These are phyloP conservation scores for Xestia sexstrigata DNA, from an alignment of 2,888 invertebrate genomes.

Conservation along the genomic window DNA sequence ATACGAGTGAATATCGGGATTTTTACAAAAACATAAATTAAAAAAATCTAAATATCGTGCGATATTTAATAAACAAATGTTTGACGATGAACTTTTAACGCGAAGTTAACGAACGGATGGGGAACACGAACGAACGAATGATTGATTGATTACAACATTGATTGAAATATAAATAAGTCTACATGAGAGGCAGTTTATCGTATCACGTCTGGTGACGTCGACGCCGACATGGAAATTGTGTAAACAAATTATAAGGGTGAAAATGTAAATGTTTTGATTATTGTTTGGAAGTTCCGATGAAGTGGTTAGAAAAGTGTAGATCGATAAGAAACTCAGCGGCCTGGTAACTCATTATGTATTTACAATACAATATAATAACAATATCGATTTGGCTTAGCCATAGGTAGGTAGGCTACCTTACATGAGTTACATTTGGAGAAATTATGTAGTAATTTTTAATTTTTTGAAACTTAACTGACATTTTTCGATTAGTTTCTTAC, in stretches of 20 bases:
- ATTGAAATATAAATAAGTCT: slow-evolving; percentile 58
- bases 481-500: neutral
- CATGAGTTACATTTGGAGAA: neutral
- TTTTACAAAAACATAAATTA: neutral
- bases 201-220: slow-evolving; percentile 3
- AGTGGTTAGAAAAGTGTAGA: slow-evolving; percentile 12
- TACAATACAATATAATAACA: slow-evolving; percentile 2
- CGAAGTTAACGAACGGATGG: slow-evolving; percentile 57
- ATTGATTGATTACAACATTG: slow-evolving; percentile 62
- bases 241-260: slow-evolving; percentile 26
- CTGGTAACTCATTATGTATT: slow-evolving; percentile 8
- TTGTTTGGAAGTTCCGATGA: slow-evolving; percentile 19
- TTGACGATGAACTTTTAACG: slow-evolving; percentile 57
- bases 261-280: slow-evolving; percentile 1
- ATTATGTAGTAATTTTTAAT: neutral
- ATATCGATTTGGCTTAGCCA: neutral
- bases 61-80: slow-evolving; percentile 5
- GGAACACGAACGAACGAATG: slow-evolving; percentile 37
- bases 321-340: slow-evolving; percentile 6
- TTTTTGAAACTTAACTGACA: neutral
- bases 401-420: neutral
- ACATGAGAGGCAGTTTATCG: slow-evolving; percentile 27
- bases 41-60: neutral
- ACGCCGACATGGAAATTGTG: slow-evolving; percentile 13
- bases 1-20: neutral